Percentiles rank a stretch among this genome's conserved stretches.
These are phyloP conservation scores for Ceuthmochares aereus DNA, from an alignment of 2,113 vertebrate genomes.

Conservation along the genomic window DNA sequence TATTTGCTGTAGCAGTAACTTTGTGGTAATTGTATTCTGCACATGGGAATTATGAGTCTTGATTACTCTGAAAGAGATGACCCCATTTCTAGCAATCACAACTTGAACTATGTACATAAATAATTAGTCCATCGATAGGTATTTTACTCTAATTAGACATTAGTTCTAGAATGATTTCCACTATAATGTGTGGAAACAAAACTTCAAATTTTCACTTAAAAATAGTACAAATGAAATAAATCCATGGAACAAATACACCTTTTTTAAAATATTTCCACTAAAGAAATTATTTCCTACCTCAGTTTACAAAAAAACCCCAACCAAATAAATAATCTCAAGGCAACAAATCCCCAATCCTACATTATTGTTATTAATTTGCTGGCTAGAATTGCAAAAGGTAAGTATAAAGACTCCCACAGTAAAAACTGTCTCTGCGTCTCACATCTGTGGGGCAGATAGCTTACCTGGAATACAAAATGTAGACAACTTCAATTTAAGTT, in stretches of 20 bases:
- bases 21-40: neutral
- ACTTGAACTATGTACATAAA: neutral
- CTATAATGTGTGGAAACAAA: neutral
- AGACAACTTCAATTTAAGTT: neutral
- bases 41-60: neutral
- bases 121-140: neutral
- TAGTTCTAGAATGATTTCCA: neutral
- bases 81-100: neutral
- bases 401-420: neutral
- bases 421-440: neutral
- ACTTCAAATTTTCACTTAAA: neutral
- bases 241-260: accelerated
- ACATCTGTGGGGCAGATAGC: neutral
- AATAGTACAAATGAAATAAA: neutral
- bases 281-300: neutral
- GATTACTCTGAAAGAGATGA: neutral
- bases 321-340: neutral
- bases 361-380: neutral
- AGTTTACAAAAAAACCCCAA: neutral
- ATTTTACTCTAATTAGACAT: neutral
- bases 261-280: neutral
- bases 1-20: neutral
- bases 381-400: neutral
- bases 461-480: neutral
- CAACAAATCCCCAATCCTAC: neutral